Conservation (phyloP, 37 sponge, comb jelly and placozoan genomes). For the Chondrilla cf. caribensis region DNA sequence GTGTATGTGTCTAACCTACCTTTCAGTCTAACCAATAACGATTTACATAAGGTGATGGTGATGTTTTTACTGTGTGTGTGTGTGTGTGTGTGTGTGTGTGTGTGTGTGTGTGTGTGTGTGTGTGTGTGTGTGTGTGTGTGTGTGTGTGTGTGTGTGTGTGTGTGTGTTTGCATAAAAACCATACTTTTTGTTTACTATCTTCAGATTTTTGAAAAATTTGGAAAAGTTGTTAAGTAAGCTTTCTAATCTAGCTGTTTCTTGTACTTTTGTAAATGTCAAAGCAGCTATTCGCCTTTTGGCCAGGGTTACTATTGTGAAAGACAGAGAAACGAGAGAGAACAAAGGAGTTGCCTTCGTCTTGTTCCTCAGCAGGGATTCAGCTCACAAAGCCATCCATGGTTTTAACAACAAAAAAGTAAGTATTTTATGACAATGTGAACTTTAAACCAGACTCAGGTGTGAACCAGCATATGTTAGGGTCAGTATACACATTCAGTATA, state of each 20-base stretch:
- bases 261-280: too few relatives aligned
- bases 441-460: too few relatives aligned
- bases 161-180: too few relatives aligned
- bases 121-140: too few relatives aligned
- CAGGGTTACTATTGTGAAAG: slow-evolving; percentile 77
- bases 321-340: slow-evolving; percentile 71
- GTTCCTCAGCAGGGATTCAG: slow-evolving; percentile 72
- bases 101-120: too few relatives aligned
- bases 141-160: too few relatives aligned
- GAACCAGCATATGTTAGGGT: too few relatives aligned
- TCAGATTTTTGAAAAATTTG: slow-evolving; percentile 86
- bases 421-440: background rate
- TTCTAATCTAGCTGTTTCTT: background rate
- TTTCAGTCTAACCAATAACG: slow-evolving; percentile 88
- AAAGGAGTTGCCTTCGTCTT: slow-evolving; percentile 93
- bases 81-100: too few relatives aligned
- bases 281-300: too few relatives aligned
- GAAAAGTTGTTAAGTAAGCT: slow-evolving; percentile 77
- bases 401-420: slow-evolving; percentile 76
- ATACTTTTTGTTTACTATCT: too few relatives aligned
- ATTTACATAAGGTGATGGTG: slow-evolving; percentile 78
- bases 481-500: too few relatives aligned
- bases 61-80: too few relatives aligned
- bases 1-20: slow-evolving; percentile 89
- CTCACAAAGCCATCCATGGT: slow-evolving; percentile 66